A percentile compares a stretch with the other conserved stretches of the same genome.
phyloP scores from a whole-genome alignment of 2,888 invertebrate genomes.

The Meteorus colon region DNA sequence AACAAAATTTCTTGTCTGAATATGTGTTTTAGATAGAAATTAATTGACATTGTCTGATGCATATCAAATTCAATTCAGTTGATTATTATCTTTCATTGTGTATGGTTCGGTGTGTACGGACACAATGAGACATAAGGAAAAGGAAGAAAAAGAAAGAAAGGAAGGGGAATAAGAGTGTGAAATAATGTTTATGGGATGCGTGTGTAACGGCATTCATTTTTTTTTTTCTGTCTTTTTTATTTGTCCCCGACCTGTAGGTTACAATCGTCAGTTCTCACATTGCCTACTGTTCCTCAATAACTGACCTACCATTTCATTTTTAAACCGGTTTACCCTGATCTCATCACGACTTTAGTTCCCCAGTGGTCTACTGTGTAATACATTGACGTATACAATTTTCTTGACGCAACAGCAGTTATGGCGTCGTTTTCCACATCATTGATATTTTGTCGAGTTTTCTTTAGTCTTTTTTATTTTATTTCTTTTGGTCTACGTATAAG shows the following conservation, averaged over 20 bases:
- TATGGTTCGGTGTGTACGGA: not conserved
- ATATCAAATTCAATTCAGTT: not conserved
- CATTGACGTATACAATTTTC: not conserved
- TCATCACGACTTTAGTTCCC: slow-evolving; percentile 25
- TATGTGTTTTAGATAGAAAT: too few relatives aligned
- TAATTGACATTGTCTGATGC: not conserved
- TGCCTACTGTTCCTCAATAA: slow-evolving; percentile 46
- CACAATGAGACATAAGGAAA: not conserved
- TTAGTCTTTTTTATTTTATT: too few relatives aligned
- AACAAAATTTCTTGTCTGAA: too few relatives aligned
- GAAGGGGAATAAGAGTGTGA: not conserved
- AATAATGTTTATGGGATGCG: slow-evolving; percentile 12
- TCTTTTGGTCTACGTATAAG: too few relatives aligned
- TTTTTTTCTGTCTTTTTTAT: not conserved
- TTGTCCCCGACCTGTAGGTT: slow-evolving; percentile 7
- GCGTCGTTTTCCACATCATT: too few relatives aligned
- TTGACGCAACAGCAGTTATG: too few relatives aligned
- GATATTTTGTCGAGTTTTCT: too few relatives aligned
- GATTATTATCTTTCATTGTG: not conserved
- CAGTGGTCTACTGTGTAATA: slow-evolving; percentile 18
- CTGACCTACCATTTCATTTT: slow-evolving; percentile 54
- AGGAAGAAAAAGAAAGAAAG: not conserved
- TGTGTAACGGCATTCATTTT: slow-evolving; percentile 15
- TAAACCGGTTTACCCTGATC: slow-evolving; percentile 51
- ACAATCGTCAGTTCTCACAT: slow-evolving; percentile 45